phyloP scores from a whole-genome alignment of 2,797 vertebrate species.

The Rhinophrynus dorsalis region DNA sequence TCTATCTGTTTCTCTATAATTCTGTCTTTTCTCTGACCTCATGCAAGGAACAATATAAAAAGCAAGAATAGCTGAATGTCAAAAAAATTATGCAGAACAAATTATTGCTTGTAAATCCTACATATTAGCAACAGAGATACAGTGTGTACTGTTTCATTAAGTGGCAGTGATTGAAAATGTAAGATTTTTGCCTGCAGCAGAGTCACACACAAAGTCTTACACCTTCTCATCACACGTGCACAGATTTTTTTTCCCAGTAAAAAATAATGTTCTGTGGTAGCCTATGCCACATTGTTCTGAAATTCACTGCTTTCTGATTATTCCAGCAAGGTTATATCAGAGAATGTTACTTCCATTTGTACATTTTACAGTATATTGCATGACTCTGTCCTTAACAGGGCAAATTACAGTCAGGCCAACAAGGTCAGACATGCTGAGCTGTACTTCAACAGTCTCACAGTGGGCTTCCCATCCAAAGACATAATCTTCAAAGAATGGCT shows the following conservation, averaged over 20 bases:
- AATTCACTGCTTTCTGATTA: neutral
- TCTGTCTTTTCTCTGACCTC: neutral
- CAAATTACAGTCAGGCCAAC: conserved; percentile 51
- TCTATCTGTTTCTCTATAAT: neutral
- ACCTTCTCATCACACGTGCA: neutral
- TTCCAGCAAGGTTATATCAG: neutral
- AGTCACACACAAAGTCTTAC: neutral
- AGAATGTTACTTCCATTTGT: no score
- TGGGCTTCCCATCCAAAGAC: conserved; percentile 53
- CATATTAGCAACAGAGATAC: neutral
- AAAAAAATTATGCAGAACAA: conserved; percentile 10
- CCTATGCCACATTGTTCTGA: neutral
- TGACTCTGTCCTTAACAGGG: conserved; percentile 28
- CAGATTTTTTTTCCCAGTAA: neutral
- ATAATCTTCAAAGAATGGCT: neutral
- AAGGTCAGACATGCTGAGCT: conserved; percentile 52
- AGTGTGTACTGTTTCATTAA: no score
- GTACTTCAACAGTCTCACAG: conserved; percentile 40
- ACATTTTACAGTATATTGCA: conserved; percentile 7
- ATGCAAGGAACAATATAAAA: neutral
- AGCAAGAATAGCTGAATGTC: conserved; percentile 9
- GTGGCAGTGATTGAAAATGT: no score
- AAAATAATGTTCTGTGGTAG: no score
- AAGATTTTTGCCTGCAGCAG: no score
- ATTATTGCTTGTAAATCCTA: neutral